A percentile compares a stretch with the other conserved stretches of the same genome.
Evolutionary conservation across 2,888 invertebrate genomes (phyloP).

Genomic region (Fissipunctia ypsillon): DNA sequence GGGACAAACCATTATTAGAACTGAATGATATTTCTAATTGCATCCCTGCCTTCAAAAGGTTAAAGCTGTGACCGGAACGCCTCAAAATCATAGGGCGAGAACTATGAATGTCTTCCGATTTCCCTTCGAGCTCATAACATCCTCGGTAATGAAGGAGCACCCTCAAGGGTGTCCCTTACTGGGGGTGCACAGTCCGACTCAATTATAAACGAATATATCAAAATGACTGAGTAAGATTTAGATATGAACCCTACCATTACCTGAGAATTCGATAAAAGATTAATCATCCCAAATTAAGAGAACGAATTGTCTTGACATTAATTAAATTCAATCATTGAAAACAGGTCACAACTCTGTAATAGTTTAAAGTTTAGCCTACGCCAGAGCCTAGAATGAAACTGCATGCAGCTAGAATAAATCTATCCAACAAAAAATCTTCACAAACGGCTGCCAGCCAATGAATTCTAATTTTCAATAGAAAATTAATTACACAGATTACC

Average conservation of each 20-base stretch:
- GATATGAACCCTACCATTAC: slow-evolving; percentile 31
- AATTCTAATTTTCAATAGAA: slow-evolving; percentile 63
- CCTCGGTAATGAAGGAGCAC: slow-evolving; percentile 80
- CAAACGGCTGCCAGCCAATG: slow-evolving; percentile 21
- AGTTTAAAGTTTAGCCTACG: not conserved
- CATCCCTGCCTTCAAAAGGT: slow-evolving; percentile 75
- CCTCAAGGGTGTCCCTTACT: slow-evolving; percentile 79
- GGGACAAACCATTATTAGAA: slow-evolving; percentile 10
- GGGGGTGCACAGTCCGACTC: slow-evolving; percentile 77
- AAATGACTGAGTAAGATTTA: slow-evolving; percentile 74
- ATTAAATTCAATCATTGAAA: slow-evolving; percentile 29
- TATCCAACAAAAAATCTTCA: slow-evolving; percentile 10
- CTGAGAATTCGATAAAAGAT: slow-evolving; percentile 38
- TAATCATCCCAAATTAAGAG: slow-evolving; percentile 12
- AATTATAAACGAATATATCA: slow-evolving; percentile 87
- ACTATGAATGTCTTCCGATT: slow-evolving; percentile 74
- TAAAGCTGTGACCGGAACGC: slow-evolving; percentile 77
- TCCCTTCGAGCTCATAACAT: slow-evolving; percentile 78
- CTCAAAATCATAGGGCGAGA: slow-evolving; percentile 79
- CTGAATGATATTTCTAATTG: slow-evolving; percentile 52
- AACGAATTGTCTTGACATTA: slow-evolving; percentile 4
- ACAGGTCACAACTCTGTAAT: not conserved
- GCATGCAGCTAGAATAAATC: not conserved
- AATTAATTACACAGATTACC: slow-evolving; percentile 71
- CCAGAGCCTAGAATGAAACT: not conserved